These are phyloP conservation scores for Oenanthe oenanthe DNA, from an alignment of 2,113 vertebrate genomes.

Conservation along the genomic window DNA sequence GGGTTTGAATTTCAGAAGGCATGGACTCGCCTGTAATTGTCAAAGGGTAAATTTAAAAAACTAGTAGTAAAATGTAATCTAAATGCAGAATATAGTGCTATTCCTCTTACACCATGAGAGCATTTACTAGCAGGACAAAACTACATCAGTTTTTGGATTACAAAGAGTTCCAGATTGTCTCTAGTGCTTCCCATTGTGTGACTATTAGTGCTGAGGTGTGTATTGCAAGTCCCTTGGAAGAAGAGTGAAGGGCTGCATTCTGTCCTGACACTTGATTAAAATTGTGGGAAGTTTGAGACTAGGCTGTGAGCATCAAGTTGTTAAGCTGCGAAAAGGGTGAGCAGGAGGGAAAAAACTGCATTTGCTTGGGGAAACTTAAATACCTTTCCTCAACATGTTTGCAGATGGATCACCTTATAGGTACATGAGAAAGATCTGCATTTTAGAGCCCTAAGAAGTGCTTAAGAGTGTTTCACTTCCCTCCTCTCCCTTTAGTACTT, in stretches of 20 bases:
- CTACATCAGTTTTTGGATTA: neutral
- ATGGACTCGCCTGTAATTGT: neutral
- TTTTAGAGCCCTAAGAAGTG: neutral
- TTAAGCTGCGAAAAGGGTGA: neutral
- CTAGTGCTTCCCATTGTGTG: neutral
- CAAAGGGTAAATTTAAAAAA: neutral
- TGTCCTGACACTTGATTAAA: neutral
- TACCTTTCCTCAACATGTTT: neutral
- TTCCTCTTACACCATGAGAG: neutral
- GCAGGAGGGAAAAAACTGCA: neutral
- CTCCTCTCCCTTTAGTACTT: neutral
- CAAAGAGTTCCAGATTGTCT: neutral
- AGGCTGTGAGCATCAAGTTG: neutral
- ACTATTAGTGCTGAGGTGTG: neutral
- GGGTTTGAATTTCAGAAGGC: neutral
- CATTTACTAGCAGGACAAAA: neutral
- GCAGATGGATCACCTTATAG: neutral
- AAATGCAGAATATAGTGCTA: neutral
- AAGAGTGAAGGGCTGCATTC: neutral
- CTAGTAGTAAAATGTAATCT: neutral
- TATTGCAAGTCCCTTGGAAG: neutral
- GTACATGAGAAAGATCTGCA: neutral
- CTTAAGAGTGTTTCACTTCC: neutral
- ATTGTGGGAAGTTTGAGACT: neutral
- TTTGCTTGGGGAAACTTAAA: neutral